These are phyloP conservation scores for Anarrhichthys ocellatus DNA, from an alignment of 2,113 vertebrate genomes.

Conservation along the genomic window DNA sequence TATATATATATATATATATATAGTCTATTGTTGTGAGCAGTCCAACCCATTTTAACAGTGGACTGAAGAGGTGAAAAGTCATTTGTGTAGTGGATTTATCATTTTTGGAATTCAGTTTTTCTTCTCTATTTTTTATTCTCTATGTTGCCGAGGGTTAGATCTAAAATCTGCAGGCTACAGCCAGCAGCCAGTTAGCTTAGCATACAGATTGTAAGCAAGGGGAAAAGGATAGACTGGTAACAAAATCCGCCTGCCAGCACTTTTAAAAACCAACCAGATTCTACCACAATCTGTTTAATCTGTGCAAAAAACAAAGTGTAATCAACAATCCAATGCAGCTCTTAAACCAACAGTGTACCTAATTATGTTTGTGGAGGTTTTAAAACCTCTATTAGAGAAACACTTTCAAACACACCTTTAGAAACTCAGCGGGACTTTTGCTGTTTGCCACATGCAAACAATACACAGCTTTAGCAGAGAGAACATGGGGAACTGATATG, in stretches of 20 bases:
- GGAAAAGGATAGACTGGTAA: neutral
- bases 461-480: neutral
- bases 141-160: neutral
- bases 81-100: neutral
- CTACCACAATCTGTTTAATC: neutral
- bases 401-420: constrained; percentile 1
- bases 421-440: neutral
- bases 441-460: constrained; percentile 11
- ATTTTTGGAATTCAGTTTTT: no score
- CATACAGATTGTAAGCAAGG: neutral
- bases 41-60: neutral
- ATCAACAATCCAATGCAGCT: no score
- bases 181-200: neutral
- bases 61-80: neutral
- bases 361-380: neutral
- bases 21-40: neutral
- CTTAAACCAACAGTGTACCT: neutral
- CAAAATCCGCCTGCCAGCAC: neutral
- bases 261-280: neutral
- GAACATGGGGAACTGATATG: neutral
- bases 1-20: no score
- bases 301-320: neutral
- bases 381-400: neutral
- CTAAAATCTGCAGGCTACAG: neutral
- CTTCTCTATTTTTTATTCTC: no score